Base-by-base conservation (phyloP, 2,888 invertebrate genomes). In the Yponomeuta plumbellus region DNA sequence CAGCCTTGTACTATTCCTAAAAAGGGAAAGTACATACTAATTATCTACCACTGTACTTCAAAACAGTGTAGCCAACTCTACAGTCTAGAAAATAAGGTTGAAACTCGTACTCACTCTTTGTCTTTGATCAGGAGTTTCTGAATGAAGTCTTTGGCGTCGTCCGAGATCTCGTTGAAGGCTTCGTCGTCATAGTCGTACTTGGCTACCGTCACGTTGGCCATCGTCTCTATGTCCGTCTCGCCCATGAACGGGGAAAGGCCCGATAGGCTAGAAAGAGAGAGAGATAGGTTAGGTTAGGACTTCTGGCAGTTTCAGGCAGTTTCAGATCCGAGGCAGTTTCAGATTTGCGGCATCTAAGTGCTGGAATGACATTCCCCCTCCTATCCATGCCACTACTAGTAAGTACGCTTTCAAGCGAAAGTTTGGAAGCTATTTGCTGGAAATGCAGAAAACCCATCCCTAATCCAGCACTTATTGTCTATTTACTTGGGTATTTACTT, bases 231-330 rank as follows among this genome's bases (percentile, higher is more conserved):
- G 84, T 99, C 99, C 63, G 96, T 97, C 81, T 98, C 97, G 1
- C 99, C 99, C 97, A 99, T 98, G 90, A 99, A 99, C 17, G 99
- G 99, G 8, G 99, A 99, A 68, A 99, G 90, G 6, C 99, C 99
- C 44, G 99, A 99, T 75, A 99, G 90, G 73, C 97, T 97, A 84
- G 56, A 83, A 84, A 70, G 58, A 66, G 17, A 52, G 17, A 17
- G 17, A 13, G 44, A 52, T 52, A 17, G 17, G 17, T 52, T 39
- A 8, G 11, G 39, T 39, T 17, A 52, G 44, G 44, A 17, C 17
- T 2, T 13, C 17, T n/a, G n/a, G n/a, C 17, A 52, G 4, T 52
- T 5, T 52, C 3, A 52, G n/a, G n/a, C n/a, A n/a, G n/a, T n/a
- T n/a, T n/a, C n/a, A n/a, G n/a, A n/a, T n/a, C n/a, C n/a, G n/a